Evolutionary conservation across 2,113 vertebrate species (phyloP).

Genomic region (Struthidea cinerea): DNA sequence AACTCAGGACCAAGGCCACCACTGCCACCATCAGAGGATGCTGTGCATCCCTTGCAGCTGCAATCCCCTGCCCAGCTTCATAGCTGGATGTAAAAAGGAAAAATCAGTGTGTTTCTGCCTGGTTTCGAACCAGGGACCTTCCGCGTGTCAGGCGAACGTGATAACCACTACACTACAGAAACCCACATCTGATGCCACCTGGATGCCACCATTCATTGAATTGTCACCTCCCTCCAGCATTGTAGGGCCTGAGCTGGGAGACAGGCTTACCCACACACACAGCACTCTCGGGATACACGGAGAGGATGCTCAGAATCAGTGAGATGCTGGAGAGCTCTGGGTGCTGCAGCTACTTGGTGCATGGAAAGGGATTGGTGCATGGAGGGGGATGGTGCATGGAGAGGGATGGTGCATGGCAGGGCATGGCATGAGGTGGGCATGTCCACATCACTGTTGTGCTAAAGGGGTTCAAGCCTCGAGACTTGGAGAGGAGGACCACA

Average conservation of each 20-base stretch:
- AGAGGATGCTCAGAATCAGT: neutral
- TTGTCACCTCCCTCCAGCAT: neutral
- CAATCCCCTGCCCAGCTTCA: neutral
- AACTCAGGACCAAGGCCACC: neutral
- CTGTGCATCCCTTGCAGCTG: neutral
- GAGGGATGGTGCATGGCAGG: neutral
- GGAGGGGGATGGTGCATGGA: accelerated
- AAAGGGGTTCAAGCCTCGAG: neutral
- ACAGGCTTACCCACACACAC: accelerated
- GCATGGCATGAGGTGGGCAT: accelerated
- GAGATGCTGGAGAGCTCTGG: neutral
- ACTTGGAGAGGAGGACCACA: neutral
- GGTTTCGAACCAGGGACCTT: conserved; percentile 59
- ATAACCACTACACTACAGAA: conserved; percentile 64
- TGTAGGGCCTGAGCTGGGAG: neutral
- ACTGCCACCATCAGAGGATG: neutral
- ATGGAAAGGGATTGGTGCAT: accelerated
- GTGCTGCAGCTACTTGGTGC: neutral
- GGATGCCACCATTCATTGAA: accelerated
- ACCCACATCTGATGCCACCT: accelerated
- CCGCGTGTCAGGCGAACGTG: conserved; percentile 28
- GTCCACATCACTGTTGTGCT: neutral
- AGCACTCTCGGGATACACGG: neutral
- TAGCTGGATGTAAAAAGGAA: neutral
- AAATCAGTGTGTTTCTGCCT: neutral